A percentile compares a stretch with the other conserved stretches of the same genome.
Conservation (phyloP, 2,113 vertebrate genomes). For the Mohoua ochrocephala region DNA sequence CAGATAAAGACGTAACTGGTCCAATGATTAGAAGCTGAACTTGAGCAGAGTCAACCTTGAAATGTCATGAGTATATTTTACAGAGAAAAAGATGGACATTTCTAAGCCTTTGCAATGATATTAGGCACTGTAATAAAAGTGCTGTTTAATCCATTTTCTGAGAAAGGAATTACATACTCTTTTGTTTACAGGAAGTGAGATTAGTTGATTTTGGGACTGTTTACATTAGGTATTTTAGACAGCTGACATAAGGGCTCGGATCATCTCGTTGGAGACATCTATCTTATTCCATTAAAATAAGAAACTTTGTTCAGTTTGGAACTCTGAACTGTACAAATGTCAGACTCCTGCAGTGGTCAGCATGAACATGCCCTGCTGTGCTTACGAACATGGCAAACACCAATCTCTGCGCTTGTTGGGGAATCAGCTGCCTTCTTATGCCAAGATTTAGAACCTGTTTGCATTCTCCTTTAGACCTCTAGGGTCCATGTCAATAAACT, state of each 20-base stretch:
- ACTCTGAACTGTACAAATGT: background rate
- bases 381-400: background rate
- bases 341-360: background rate
- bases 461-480: background rate
- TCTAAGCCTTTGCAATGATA: background rate
- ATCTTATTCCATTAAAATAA: background rate
- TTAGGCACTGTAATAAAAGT: background rate
- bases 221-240: background rate
- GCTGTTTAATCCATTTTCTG: background rate
- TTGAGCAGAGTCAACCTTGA: background rate
- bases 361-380: background rate
- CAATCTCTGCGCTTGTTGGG: background rate
- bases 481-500: background rate
- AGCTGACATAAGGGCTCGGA: background rate
- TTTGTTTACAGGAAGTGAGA: slow-evolving; percentile 28
- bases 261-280: background rate
- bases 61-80: background rate
- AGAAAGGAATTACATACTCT: background rate
- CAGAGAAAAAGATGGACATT: background rate
- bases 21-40: background rate
- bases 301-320: background rate
- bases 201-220: background rate
- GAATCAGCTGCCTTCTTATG: background rate
- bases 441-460: background rate
- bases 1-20: background rate